Evolutionary conservation across 1,140 invertebrate species (phyloP).

Genomic region (Eueides isabella): DNA sequence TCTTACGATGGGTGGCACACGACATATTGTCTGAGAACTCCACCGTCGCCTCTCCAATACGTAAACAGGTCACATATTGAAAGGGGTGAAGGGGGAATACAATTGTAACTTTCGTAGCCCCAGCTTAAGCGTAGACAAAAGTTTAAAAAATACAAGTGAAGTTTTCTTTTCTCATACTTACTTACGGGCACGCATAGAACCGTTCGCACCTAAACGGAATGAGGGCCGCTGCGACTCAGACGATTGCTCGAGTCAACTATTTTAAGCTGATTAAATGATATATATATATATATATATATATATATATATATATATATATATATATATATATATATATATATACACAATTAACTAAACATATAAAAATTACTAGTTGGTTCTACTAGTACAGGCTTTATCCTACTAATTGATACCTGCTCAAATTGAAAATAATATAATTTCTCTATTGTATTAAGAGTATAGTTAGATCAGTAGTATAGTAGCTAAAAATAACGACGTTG

Average conservation of each 20-base stretch:
- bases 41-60: constrained; percentile 78
- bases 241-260: not conserved
- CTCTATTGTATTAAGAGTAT: no score
- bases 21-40: constrained; percentile 80
- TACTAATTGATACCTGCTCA: no score
- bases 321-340: no score
- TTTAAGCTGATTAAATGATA: not conserved
- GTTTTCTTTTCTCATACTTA: constrained; percentile 56
- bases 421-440: no score
- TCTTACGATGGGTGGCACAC: constrained; percentile 64
- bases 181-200: constrained; percentile 57
- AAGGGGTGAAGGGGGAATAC: constrained; percentile 77
- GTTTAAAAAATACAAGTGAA: constrained; percentile 82
- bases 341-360: no score
- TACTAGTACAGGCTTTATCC: no score
- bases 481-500: no score
- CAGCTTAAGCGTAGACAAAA: constrained; percentile 74
- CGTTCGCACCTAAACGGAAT: constrained; percentile 60
- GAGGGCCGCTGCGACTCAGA: constrained; percentile 42
- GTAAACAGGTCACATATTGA: constrained; percentile 82
- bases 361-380: no score
- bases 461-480: no score
- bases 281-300: no score
- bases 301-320: no score
- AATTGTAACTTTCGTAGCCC: constrained; percentile 79